phyloP scores from a whole-genome alignment of 2,113 vertebrate species.

The Saimiri boliviensis region DNA sequence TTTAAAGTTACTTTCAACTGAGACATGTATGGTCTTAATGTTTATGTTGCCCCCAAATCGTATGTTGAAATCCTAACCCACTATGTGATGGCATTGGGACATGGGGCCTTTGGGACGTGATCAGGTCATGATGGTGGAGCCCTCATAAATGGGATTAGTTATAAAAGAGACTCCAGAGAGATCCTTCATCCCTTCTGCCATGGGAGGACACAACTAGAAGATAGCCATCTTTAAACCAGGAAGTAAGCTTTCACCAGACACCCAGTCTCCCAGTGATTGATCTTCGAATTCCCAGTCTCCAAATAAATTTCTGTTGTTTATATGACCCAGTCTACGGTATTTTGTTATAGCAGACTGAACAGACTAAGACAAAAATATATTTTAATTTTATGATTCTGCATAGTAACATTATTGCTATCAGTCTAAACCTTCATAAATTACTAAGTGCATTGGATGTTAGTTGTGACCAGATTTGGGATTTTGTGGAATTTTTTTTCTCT shows the following conservation, averaged over 20 bases:
- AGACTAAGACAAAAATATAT: background rate
- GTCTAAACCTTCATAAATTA: conserved; percentile 9
- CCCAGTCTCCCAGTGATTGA: background rate
- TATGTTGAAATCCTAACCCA: background rate
- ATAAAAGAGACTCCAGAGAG: background rate
- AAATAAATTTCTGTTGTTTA: background rate
- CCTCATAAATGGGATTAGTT: background rate
- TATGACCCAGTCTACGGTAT: background rate
- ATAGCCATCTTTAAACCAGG: background rate
- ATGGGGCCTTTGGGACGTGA: background rate
- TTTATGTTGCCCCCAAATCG: background rate
- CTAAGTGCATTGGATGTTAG: background rate
- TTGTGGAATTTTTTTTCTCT: background rate
- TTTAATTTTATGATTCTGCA: background rate
- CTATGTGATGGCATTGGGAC: background rate
- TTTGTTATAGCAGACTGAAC: background rate
- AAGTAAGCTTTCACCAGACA: background rate
- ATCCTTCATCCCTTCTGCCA: background rate
- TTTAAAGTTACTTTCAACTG: background rate
- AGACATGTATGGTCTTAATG: background rate
- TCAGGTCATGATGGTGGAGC: background rate
- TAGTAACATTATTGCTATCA: background rate
- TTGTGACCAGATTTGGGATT: background rate
- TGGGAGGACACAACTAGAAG: background rate
- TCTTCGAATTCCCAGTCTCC: background rate